phyloP scores from a whole-genome alignment of 2,797 vertebrate genomes.

The Sciurus carolinensis region DNA sequence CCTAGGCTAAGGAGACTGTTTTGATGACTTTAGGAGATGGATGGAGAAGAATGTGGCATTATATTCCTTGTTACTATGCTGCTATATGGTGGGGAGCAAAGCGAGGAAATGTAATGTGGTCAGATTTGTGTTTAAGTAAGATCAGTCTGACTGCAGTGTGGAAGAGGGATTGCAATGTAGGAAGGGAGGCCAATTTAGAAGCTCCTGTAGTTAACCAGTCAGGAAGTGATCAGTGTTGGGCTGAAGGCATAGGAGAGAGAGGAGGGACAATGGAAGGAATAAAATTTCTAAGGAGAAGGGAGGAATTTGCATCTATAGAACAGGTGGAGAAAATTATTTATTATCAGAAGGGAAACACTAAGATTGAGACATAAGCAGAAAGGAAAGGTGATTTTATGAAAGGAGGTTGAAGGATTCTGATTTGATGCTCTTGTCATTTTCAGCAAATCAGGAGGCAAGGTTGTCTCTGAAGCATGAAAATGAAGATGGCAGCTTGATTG shows the following conservation, averaged over 20 bases:
- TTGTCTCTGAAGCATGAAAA: not conserved
- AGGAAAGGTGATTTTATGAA: not conserved
- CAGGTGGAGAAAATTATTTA: not conserved
- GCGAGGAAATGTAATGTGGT: not conserved
- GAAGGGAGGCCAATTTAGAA: not conserved
- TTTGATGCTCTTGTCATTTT: not conserved
- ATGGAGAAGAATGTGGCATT: not conserved
- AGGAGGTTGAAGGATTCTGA: conserved; percentile 17
- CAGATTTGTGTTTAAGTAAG: conserved; percentile 12
- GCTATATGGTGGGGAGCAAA: not conserved
- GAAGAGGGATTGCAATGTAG: not conserved
- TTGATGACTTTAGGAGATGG: conserved; percentile 29
- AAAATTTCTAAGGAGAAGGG: not conserved
- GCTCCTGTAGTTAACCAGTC: not conserved
- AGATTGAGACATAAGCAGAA: not conserved
- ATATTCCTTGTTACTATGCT: not conserved
- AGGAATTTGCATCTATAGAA: conserved; percentile 9
- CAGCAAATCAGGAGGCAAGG: not conserved
- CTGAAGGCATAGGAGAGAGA: not conserved
- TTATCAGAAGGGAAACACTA: not conserved
- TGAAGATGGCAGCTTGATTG: not conserved
- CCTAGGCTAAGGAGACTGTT: not conserved
- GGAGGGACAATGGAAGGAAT: not conserved
- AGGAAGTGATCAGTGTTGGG: not conserved
- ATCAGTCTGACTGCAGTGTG: not conserved